Base-by-base conservation (phyloP, 2,888 invertebrate species). In the Drepanosiphum platanoidis region DNA sequence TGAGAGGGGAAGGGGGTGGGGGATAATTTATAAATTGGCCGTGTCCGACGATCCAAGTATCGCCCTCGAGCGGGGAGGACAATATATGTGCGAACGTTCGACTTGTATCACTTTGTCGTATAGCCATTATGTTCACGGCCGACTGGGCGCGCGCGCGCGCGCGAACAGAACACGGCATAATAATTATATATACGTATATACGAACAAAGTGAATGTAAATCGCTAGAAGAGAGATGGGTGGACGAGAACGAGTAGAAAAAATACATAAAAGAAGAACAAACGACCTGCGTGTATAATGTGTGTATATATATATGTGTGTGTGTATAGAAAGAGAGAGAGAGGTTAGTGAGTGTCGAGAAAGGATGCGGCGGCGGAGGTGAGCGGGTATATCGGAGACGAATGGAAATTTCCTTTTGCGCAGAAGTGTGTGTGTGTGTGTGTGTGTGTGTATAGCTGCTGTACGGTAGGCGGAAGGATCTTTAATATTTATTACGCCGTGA, bases 401-500 rank as follows among this genome's bases (percentile, higher is more conserved):
- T 61, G 39, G 61, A 77, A 77, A 77, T 61, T 61, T 77, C 15
- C 7, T 61, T 77, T 77, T 36, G 27, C 27, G 4, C 77, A 18
- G 18, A 15, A 42, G 32, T 32, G 34, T 27, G 30, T 3, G 52
- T 22, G 52, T 2, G 52, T 52, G 1, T 18, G 52, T 52, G 52
- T 18, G 0, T 22, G 18, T 52, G 8, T 4, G 4, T 13, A 13
- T 42, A 42, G 5, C n/a, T n/a, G 11, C 32, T 15, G 9, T 36
- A 39, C 39, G 22, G 39, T 15, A 39, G n/a, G 32, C 79, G 32
- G 42, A 32, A 68, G 30, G 27, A 70, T 70, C 52, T 70, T 70
- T 80, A 68, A 80, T 70, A 80, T 80, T 70, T 80, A 80, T 80
- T 80, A 46, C n/a, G n/a, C n/a, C 18, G 3, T 46, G 42, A 70